phyloP scores from a whole-genome alignment of 1,140 invertebrate genomes.

The Diprion similis region DNA sequence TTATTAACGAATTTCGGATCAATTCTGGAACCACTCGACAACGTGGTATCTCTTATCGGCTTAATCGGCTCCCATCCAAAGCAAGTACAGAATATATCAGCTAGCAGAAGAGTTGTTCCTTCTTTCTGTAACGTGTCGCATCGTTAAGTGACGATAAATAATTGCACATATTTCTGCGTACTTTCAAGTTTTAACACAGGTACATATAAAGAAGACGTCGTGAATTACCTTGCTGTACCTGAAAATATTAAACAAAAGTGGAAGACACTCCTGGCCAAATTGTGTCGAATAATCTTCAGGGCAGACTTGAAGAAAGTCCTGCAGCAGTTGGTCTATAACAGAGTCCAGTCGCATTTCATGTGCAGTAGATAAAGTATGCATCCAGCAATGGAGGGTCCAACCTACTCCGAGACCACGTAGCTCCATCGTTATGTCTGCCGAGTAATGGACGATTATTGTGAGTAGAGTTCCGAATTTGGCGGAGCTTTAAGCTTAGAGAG shows the following conservation, averaged over 20 bases:
- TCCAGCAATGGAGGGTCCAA: constrained; percentile 92
- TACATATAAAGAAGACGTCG: constrained; percentile 10
- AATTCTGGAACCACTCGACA: constrained; percentile 77
- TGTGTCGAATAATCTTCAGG: constrained; percentile 84
- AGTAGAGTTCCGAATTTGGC: not conserved
- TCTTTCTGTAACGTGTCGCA: constrained; percentile 73
- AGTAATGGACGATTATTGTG: not conserved
- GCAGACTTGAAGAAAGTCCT: constrained; percentile 89
- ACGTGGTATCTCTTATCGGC: constrained; percentile 74
- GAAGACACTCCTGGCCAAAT: constrained; percentile 89
- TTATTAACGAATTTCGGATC: constrained; percentile 94
- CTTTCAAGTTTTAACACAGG: not conserved
- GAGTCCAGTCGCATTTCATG: constrained; percentile 82
- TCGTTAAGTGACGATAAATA: constrained; percentile 18
- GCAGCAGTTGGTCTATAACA: constrained; percentile 88
- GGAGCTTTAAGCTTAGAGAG: not conserved
- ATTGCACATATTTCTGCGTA: not conserved
- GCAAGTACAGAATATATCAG: constrained; percentile 89
- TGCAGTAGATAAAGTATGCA: constrained; percentile 85
- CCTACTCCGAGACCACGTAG: constrained; percentile 82
- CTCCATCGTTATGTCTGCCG: constrained; percentile 84
- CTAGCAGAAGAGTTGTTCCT: constrained; percentile 83
- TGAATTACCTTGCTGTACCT: constrained; percentile 81
- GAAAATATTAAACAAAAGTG: constrained; percentile 89
- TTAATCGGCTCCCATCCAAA: constrained; percentile 88